These are phyloP conservation scores for Caenorhabditis becei DNA, from an alignment of 2,888 invertebrate genomes.

Conservation along the genomic window DNA sequence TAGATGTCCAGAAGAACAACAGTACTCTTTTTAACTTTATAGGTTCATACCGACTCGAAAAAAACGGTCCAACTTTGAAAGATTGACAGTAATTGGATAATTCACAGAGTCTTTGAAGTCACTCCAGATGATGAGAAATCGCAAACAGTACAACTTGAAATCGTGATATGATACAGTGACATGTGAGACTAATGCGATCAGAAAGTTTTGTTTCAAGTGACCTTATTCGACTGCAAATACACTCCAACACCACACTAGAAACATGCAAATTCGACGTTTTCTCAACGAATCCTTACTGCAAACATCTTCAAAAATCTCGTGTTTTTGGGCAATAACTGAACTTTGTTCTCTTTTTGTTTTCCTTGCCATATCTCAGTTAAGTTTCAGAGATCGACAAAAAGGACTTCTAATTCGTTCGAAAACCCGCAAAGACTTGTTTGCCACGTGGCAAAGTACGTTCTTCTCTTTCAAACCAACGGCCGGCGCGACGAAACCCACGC, in stretches of 20 bases:
- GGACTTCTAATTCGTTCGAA: neutral
- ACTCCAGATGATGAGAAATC: too few species aligned
- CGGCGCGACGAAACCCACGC: neutral
- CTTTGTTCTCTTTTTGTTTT: too few species aligned
- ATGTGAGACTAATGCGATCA: neutral
- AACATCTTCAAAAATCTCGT: neutral
- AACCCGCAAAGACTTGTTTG: neutral
- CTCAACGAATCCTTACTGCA: neutral
- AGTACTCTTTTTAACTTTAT: too few species aligned
- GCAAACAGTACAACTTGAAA: too few species aligned
- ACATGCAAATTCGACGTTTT: too few species aligned
- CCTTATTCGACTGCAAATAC: neutral
- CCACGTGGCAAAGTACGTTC: neutral
- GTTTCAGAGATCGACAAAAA: neutral
- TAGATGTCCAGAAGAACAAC: too few species aligned
- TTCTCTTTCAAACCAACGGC: too few species aligned
- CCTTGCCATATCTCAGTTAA: too few species aligned
- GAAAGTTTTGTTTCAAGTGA: slow-evolving; percentile 2
- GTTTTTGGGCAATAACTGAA: neutral
- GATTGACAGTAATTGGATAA: too few species aligned
- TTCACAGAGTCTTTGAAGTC: too few species aligned
- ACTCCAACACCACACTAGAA: neutral
- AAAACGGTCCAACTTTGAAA: too few species aligned
- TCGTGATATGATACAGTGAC: neutral
- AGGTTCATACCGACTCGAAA: too few species aligned